Base-by-base conservation (phyloP, 2,888 invertebrate genomes). In the Crepidodera aurea region DNA sequence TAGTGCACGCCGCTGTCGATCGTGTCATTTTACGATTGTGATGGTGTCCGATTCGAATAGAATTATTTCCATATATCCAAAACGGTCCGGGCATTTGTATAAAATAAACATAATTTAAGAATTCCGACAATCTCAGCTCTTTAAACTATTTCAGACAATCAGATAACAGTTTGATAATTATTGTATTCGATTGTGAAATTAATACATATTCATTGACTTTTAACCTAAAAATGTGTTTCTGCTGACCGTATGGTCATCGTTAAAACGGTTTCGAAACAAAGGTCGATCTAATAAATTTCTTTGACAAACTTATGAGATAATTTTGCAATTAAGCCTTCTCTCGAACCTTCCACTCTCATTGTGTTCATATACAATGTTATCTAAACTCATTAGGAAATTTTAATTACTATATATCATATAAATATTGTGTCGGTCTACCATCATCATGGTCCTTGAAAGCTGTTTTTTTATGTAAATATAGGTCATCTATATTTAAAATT, bases 141-240 rank as follows among this genome's bases (percentile, higher is more conserved):
- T 46, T 46, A 56, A 56, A 56, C 46, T 56, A 25, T 56, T 56
- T 46, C 56, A 46, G 15, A 56, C 56, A 56, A 56, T 56, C 56
- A 56, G 56, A 56, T 56, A 56, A 34, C 22, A 34, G 15, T 42
- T 54, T 32, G 34, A 56, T 56, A 56, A 56, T 46, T 56, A 22
- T 56, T 56, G 19, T 42, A 15, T 37, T 18, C 18, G 44, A 56
- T 58, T 62, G 58, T 48, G 58, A 58, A 62, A 62, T 46, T 58
- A 50, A 62, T 62, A 51, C 62, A 62, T 62, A 62, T 62, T 62
- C 58, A 62, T 62, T 56, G 56, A 56, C 56, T 56, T 56, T 46
- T 56, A 56, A 56, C 56, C 56, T 12, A 25, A 46, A n/a, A 56
- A 56, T 56, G 22, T 56, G 15, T 56, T 13, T 15, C 27, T 22